Evolutionary conservation across 2,888 invertebrate species (phyloP), one percentile per base, ranked within the genome.

Genomic region (Dascillus cervinus): DNA sequence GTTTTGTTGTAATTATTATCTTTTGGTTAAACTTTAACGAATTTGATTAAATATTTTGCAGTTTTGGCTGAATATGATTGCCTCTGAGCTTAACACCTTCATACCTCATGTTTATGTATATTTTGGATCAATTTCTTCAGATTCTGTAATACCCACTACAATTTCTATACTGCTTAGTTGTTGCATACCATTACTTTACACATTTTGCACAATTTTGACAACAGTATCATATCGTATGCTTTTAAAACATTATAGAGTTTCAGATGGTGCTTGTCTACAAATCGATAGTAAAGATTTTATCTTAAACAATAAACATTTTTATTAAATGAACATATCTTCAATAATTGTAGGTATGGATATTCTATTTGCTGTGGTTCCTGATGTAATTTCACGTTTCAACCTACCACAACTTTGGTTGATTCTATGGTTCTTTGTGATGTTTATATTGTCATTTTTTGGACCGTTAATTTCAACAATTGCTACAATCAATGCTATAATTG

Each of bases 401-500:
- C 20, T 37, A 3, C 19, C 29, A 9, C 11, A 32, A 2, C 8
- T 29, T 5, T 35, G 34, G 34, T 23, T 32, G 10, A 8, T 17
- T n/a, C 9, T 43, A 11, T 43, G 43, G 43, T 41, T 34, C 12
- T 9, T 32, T 3, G 29, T 24, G 3, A 11, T 43, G 9, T 25
- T 33, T 12, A 30, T 25, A 22, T 34, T 29, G 9, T 20, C 22
- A 2, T 22, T 29, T 21, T 12, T 28, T 6, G 21, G 33, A 8
- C n/a, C 24, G 9, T 9, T 41, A 21, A 38, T 36, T 11, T 32
- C 34, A 4, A 17, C 19, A 8, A 34, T 40, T 5, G 34, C 32
- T 10, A 19, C 31, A 8, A 32, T 38, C 5, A 30, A 36, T 12
- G 29, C 43, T 1, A 22, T 43, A 11, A 25, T 22, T 9, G 38